Base-by-base conservation (phyloP, 1,140 invertebrate species). In the Dreissena polymorpha region DNA sequence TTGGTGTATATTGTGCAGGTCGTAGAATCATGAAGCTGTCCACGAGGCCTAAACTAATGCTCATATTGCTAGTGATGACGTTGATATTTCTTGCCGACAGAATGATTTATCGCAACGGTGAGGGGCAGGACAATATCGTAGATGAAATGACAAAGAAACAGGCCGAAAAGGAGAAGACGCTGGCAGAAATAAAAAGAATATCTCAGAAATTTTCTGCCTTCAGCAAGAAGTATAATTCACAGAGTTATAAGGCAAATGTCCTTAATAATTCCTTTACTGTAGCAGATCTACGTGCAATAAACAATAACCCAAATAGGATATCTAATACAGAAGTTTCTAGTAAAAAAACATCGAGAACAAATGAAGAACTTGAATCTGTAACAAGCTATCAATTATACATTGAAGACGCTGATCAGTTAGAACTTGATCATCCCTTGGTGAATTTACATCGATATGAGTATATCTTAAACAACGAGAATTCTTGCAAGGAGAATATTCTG, bases 391-490 rank as follows among this genome's bases (percentile, higher is more conserved):
- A 64, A 13, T 53, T n/a, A 25, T 78, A 78, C 21, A 10, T 78
- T 14, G 6, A 51, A 16, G 65, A 71, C 68, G 49, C 2, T 53
- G 55, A 18, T n/a, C n/a, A 55, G 6, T 18, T n/a, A 49, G 27
- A 74, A 7, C 10, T 69, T 51, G 16, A 83, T 18, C 14, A 83
- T 51, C 2, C 10, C 7, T 70, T 70, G 49, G 64, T 77, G 18
- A 83, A 83, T 63, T 27, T 50, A 23, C 81, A 83, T 23, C 18
- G 63, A 16, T 83, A 76, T 64, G 55, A 71, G 49, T 83, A 39
- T 60, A 76, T 60, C 23, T n/a, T 83, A 23, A 83, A 83, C 27
- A 83, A 83, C 25, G 50, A 76, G 29, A 25, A 69, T 18, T 72
- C 73, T 12, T 83, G 81, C 50, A 83, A 71, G 21, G 67, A 55